Percentiles rank a stretch among this genome's conserved stretches.
Conservation (phyloP, 2,113 vertebrate genomes). For the Noctilio leporinus region DNA sequence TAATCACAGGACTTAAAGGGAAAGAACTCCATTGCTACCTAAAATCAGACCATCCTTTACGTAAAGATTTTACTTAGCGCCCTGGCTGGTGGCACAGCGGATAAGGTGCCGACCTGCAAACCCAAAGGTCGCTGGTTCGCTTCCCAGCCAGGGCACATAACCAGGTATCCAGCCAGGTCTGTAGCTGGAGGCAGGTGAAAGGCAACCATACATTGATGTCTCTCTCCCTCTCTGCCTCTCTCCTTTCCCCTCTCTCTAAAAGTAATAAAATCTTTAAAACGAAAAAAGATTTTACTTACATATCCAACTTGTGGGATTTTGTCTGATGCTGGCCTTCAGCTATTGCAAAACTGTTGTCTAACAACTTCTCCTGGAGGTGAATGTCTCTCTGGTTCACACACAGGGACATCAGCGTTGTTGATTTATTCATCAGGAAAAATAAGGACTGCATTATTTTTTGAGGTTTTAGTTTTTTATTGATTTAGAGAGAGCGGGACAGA, state of each 20-base stretch:
- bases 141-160: too few species aligned
- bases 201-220: not conserved
- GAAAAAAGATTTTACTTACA: too few species aligned
- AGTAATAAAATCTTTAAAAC: too few species aligned
- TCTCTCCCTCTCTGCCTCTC: too few species aligned
- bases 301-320: not conserved
- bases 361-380: not conserved
- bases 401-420: not conserved
- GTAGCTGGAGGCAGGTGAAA: too few species aligned
- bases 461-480: too few species aligned
- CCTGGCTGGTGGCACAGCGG: too few species aligned
- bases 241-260: too few species aligned
- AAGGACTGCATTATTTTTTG: not conserved
- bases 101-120: too few species aligned
- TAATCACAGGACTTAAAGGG: not conserved
- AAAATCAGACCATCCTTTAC: not conserved
- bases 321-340: not conserved
- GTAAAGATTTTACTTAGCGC: not conserved
- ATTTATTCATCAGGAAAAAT: conserved; percentile 28
- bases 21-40: not conserved
- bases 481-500: too few species aligned
- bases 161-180: too few species aligned
- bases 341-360: not conserved
- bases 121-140: too few species aligned
- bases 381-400: not conserved